Evolutionary conservation across 92 coral and sea anemone genomes (phyloP).

Genomic region (Umimayanthus chanpuru): DNA sequence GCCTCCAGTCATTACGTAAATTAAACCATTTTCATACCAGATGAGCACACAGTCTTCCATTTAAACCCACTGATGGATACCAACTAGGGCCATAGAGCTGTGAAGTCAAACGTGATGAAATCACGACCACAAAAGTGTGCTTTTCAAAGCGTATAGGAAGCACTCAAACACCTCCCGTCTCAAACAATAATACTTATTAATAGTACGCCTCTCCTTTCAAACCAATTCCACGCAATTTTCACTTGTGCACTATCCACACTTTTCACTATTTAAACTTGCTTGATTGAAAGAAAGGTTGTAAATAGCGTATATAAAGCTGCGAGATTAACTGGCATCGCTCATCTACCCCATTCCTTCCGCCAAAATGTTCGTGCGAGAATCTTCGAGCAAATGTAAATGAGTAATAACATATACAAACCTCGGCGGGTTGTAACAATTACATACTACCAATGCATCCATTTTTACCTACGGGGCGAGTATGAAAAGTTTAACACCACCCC

Average conservation of each 20-base stretch:
- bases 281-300: background rate
- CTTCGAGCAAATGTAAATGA: conserved; percentile 29
- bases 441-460: conserved; percentile 1
- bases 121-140: conserved; percentile 30
- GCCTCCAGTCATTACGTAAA: conserved; percentile 12
- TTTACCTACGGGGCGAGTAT: background rate
- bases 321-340: background rate
- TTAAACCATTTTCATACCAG: conserved; percentile 3
- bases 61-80: background rate
- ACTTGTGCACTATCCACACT: background rate
- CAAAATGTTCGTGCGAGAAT: conserved; percentile 39
- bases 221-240: conserved; percentile 31
- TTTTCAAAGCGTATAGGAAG: conserved; percentile 33
- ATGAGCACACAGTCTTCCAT: background rate
- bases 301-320: background rate
- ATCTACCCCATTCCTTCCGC: conserved; percentile 32
- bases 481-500: background rate
- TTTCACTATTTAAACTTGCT: conserved; percentile 9
- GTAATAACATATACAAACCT: conserved; percentile 11
- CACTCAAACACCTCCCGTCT: conserved; percentile 41
- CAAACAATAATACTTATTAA: conserved; percentile 4
- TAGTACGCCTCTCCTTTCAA: background rate
- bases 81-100: background rate
- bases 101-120: conserved; percentile 25
- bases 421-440: conserved; percentile 14